These are phyloP conservation scores for Drosophila ohnishii DNA, from an alignment of 1,140 invertebrate species.

Conservation along the genomic window DNA sequence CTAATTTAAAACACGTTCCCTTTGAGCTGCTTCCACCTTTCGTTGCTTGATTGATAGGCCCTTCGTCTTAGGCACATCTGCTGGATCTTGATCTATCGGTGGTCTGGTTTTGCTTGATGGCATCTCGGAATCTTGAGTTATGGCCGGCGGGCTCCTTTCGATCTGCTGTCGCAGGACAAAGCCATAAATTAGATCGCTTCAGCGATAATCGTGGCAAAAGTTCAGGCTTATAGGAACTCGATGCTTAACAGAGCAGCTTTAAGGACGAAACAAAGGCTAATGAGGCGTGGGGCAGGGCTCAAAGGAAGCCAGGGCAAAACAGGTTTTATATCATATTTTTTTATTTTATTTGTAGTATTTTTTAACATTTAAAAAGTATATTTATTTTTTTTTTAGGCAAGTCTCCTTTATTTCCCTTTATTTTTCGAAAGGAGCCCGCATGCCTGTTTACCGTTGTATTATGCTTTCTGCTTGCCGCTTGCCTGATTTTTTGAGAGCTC, in stretches of 20 bases:
- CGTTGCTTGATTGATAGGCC: conserved; percentile 5
- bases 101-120: conserved; percentile 13
- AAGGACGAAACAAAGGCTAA: conserved; percentile 53
- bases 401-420: not conserved
- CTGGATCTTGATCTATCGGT: conserved; percentile 32
- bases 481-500: conserved; percentile 68
- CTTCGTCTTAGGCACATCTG: conserved; percentile 6
- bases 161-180: conserved; percentile 32
- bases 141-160: conserved; percentile 15
- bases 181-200: conserved; percentile 59
- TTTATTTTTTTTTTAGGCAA: not conserved
- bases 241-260: conserved; percentile 23
- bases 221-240: conserved; percentile 24
- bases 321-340: not conserved
- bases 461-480: conserved; percentile 60
- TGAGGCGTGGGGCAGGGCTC: conserved; percentile 37
- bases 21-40: conserved; percentile 6
- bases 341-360: not conserved
- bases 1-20: conserved; percentile 1
- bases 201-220: conserved; percentile 38
- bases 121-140: conserved; percentile 65
- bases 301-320: not conserved
- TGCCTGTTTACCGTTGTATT: conserved; percentile 50
- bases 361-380: not conserved
- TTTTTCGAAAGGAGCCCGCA: not conserved